A percentile compares a stretch with the other conserved stretches of the same genome.
Evolutionary conservation across 2,888 invertebrate genomes (phyloP).

Genomic region (Ichneumon xanthorius): DNA sequence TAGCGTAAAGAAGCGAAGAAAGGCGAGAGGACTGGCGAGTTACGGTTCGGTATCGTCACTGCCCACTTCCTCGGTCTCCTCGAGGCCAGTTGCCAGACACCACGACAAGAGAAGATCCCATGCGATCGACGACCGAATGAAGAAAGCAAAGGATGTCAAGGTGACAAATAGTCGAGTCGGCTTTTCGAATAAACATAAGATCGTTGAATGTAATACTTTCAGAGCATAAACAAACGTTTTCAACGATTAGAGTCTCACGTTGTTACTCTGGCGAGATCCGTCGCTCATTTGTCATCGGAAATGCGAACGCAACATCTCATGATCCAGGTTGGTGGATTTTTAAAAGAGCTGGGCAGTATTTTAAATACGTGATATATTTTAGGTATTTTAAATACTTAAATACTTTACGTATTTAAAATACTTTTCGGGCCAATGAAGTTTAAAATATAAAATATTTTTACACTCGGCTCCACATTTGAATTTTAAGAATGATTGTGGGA

Average conservation of each 20-base stretch:
- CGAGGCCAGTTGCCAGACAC: constrained; percentile 87
- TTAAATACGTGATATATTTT: no score
- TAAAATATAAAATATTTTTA: no score
- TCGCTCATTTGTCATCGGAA: constrained; percentile 96
- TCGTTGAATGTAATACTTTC: constrained; percentile 69
- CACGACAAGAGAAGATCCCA: constrained; percentile 89
- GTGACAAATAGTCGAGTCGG: constrained; percentile 79
- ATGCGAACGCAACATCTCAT: constrained; percentile 95
- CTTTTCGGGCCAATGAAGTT: no score
- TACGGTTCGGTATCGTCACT: constrained; percentile 94
- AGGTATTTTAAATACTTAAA: no score
- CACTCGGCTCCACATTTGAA: no score
- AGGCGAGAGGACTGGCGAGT: constrained; percentile 82
- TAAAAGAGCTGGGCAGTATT: neutral
- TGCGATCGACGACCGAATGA: constrained; percentile 89
- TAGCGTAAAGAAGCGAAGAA: constrained; percentile 85
- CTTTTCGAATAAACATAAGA: neutral
- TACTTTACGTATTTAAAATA: no score
- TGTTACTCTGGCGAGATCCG: constrained; percentile 94
- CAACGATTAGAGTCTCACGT: constrained; percentile 96
- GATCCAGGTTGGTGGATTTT: constrained; percentile 87
- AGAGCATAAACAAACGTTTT: constrained; percentile 94
- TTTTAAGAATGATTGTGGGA: no score
- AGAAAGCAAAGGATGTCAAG: constrained; percentile 91
- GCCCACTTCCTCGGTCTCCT: constrained; percentile 93